Base-by-base conservation (phyloP, 2,113 vertebrate genomes). In the Macrotus californicus region DNA sequence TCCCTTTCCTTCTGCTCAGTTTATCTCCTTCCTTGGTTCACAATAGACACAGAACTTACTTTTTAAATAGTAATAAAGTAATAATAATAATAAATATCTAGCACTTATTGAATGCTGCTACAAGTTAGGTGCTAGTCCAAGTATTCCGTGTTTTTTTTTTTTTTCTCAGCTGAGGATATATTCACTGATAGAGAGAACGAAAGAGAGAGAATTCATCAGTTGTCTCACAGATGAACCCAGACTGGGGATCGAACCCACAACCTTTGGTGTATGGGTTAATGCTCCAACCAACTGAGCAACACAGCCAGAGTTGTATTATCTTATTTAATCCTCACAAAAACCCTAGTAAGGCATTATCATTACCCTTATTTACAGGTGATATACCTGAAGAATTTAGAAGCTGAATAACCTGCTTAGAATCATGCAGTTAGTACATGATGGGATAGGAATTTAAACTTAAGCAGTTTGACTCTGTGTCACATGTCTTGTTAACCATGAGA, bases 401-500 rank as follows among this genome's bases (percentile, higher is more conserved):
- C 6, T 54, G 70, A 87, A 64, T 54, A 91, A 76, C n/a, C n/a
- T 56, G 22, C 7, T 84, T 90, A 94, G 77, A 86, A 93, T 70
- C 36, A 41, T 54, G 8, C 9, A 43, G 6, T 64, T 80, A 66
- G 18, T 43, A 66, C 12, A 15, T 39, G 7, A 26, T 31, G 2
- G 18, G 41, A 64, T 76, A 79, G 79, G 64, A 96, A 79, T 69
- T 67, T 80, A 90, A 96, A 95, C 19, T 75, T 90, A 59, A 29
- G 31, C 2, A 66, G n/a, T 77, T 92, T 73, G 16, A 69, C 13
- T 56, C 10, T 94, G 14, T 36, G 43, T 52, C 31, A n/a, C 29
- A 87, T 61, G 16, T 81, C 66, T 75, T 87, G 29, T 85, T 91
- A 82, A 73, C 43, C 12, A 88, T 31, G 48, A 73, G 52, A 87